A percentile compares a stretch with the other conserved stretches of the same genome.
phyloP scores from a whole-genome alignment of 2,113 vertebrate genomes.

The Anguilla japonica region DNA sequence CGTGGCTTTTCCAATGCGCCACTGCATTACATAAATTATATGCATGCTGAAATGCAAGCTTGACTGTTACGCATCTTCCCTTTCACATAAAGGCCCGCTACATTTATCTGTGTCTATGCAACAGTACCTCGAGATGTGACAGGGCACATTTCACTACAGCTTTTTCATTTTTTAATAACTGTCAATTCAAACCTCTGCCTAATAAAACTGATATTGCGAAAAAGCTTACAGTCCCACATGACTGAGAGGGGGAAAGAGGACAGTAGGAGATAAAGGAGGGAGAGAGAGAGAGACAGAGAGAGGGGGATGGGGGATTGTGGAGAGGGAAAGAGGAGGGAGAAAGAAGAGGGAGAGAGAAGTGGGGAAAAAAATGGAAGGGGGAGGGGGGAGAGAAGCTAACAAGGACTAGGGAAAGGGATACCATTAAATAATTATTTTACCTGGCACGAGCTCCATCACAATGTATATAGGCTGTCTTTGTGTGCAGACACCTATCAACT shows the following conservation, averaged over 20 bases:
- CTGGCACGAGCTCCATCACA: slow-evolving; percentile 96
- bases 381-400: no score
- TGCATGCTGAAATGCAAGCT: neutral
- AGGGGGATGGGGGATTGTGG: neutral
- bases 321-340: neutral
- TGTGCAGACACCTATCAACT: slow-evolving; percentile 95
- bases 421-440: slow-evolving; percentile 60
- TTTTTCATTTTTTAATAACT: slow-evolving; percentile 4
- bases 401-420: neutral
- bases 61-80: neutral
- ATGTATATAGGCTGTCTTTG: slow-evolving; percentile 98
- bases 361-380: neutral
- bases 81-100: neutral
- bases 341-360: neutral
- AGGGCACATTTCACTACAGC: neutral
- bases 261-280: neutral
- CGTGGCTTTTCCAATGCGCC: neutral
- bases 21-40: neutral
- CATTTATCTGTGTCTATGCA: neutral
- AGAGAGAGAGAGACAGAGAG: neutral
- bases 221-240: neutral
- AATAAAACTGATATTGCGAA: slow-evolving; percentile 6
- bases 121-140: neutral
- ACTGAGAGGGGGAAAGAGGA: neutral
- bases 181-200: neutral